Percentiles rank a stretch among this genome's conserved stretches.
Evolutionary conservation across 2,113 vertebrate species (phyloP).

Genomic region (Microcebus murinus): DNA sequence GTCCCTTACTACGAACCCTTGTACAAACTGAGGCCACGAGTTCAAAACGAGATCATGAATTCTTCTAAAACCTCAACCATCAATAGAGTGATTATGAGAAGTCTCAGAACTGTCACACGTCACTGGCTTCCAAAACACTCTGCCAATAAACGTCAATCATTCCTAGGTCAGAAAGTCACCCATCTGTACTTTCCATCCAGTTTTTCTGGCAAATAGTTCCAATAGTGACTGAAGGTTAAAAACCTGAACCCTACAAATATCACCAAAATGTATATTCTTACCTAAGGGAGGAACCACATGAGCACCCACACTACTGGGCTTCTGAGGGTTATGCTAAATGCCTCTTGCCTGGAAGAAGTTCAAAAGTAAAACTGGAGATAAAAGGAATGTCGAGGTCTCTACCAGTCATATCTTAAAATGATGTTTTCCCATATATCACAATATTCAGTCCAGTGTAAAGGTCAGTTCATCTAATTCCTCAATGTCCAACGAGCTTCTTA

Average conservation of each 20-base stretch:
- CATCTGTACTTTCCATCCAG: background rate
- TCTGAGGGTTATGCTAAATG: background rate
- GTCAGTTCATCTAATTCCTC: conserved; percentile 16
- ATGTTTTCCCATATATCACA: background rate
- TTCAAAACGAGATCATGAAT: conserved; percentile 37
- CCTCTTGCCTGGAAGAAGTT: background rate
- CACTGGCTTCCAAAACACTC: conserved; percentile 50
- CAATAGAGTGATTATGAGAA: background rate
- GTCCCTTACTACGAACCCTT: background rate
- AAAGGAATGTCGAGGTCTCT: background rate
- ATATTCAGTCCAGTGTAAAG: background rate
- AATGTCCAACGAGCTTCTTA: background rate
- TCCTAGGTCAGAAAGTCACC: background rate
- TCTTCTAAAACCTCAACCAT: conserved; percentile 15
- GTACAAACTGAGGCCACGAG: background rate
- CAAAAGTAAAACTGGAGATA: background rate
- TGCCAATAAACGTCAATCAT: background rate
- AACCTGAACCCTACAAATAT: conserved; percentile 49
- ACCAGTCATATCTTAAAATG: background rate
- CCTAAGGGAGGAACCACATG: background rate
- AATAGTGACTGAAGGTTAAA: conserved; percentile 7
- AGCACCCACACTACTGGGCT: background rate
- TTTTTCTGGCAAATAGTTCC: background rate
- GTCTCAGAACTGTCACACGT: background rate
- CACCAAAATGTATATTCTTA: conserved; percentile 39